Base-by-base conservation (phyloP, 2,113 vertebrate genomes). In the Ageneiosus marmoratus region DNA sequence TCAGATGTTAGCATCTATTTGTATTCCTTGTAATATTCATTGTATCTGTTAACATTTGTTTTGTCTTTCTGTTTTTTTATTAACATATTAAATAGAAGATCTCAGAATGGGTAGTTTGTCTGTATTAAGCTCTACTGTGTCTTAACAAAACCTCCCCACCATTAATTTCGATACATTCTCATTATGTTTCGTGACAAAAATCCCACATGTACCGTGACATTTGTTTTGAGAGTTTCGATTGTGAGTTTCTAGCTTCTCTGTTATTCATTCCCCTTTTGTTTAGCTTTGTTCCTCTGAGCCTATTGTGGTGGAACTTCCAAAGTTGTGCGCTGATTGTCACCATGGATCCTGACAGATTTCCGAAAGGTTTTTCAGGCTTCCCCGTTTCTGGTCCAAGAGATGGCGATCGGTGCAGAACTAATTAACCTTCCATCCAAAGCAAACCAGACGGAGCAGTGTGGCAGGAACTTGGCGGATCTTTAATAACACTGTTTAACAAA, bases 401-500 rank as follows among this genome's bases (percentile, higher is more conserved):
- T 55, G 51, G 18, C 20, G 50, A 34, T 55, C 50, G 11, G 32
- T 65, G 84, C 80, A 83, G 67, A 83, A 79, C 65, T 79, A 86
- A 86, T 72, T 79, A 77, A 65, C 73, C 50, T 75, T 51, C 75
- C 58, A 67, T 63, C 58, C 81, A 70, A 79, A 77, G 77, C 51
- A 83, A 83, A 80, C 62, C 63, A 82, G 53, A 65, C 72, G 22
- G 85, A 69, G 37, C 77, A 65, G 77, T 60, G 50, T 55, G 77
- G 82, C 75, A 58, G 29, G 67, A 63, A 80, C 58, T 65, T 60
- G 69, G 50, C 58, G 50, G 62, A 86, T 62, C 82, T 84, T 77
- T 87, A 79, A 87, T 82, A 84, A 84, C 79, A 58, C 18, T 80
- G 60, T 86, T 79, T 80, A 83, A 74, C 63, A 86, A 82, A 69